Evolutionary conservation across 2,888 invertebrate genomes (phyloP), one percentile per base, ranked within the genome.

Genomic region (Metopia argyrocephala): DNA sequence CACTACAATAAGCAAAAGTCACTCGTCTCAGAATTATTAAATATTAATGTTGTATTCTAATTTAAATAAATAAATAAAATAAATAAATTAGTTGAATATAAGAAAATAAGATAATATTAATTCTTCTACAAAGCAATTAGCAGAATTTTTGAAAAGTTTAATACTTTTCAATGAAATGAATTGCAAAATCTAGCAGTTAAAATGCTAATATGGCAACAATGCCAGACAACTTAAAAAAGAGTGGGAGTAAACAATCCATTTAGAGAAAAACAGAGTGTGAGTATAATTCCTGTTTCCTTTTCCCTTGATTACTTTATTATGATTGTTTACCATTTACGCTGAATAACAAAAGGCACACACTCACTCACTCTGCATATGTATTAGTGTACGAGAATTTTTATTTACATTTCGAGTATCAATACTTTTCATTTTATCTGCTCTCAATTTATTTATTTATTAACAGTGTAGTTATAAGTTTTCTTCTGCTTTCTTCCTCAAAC

Each of bases 261-360:
- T 3, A 6, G 5, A 18, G 20, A n/a, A 6, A 54, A 52, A 20
- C n/a, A 15, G 27, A 23, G 65, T 45, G 38, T 7, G 18, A 50
- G 38, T 56, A 46, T 20, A 68, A 66, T 69, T 68, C 62, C 69
- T 68, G 69, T 61, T 80, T 78, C 82, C 78, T 50, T 76, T n/a
- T 9, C 38, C 84, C 86, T 87, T 88, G 86, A 87, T 88, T 87
- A 85, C 87, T 85, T 86, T 86, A 88, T 87, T 88, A 87, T 86
- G 86, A 46, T 64, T 50, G 57, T 75, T 61, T n/a, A n/a, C n/a
- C n/a, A 61, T 57, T 31, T 12, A 28, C 18, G 84, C 50, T 68
- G 45, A 64, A 59, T 45, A 20, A n/a, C 20, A 18, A 45, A 25
- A 76, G 31, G 54, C 61, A 15, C 15, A 38, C 9, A 12, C 38